A percentile compares a stretch with the other conserved stretches of the same genome.
These are phyloP conservation scores for Cryptoblepharus egeriae DNA, from an alignment of 2,797 vertebrate genomes.

Conservation along the genomic window DNA sequence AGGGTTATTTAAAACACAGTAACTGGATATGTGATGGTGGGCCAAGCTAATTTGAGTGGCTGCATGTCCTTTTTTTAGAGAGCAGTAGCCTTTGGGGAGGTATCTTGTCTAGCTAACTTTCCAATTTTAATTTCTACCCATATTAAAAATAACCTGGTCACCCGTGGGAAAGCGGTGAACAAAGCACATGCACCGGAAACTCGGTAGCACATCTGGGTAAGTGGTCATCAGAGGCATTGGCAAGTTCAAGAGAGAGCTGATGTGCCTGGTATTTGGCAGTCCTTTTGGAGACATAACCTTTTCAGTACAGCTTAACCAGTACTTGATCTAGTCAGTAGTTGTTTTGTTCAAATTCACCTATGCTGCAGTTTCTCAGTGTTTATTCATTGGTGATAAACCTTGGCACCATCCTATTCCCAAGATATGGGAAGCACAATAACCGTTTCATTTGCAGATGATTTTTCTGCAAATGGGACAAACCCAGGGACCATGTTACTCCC, in stretches of 20 bases:
- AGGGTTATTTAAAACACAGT: slow-evolving; percentile 45
- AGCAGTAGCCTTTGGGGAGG: slow-evolving; percentile 52
- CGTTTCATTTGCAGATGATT: background rate
- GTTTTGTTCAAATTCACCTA: background rate
- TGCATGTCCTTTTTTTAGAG: slow-evolving; percentile 46
- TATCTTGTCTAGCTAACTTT: slow-evolving; percentile 66
- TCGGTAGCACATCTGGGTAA: slow-evolving; percentile 8
- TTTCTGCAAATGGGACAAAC: too few species aligned
- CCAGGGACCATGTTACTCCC: too few species aligned
- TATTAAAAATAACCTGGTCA: slow-evolving; percentile 47
- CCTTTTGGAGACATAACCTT: background rate
- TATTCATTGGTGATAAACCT: background rate
- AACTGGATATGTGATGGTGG: slow-evolving; percentile 11
- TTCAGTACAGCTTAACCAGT: background rate
- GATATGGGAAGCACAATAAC: background rate
- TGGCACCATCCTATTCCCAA: background rate
- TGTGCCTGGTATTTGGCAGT: background rate
- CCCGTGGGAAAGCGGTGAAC: slow-evolving; percentile 23
- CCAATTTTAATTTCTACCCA: slow-evolving; percentile 66
- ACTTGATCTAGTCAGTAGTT: background rate
- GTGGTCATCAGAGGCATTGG: slow-evolving; percentile 6
- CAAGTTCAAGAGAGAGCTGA: background rate
- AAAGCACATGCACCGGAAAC: slow-evolving; percentile 6
- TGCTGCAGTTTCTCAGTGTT: background rate
- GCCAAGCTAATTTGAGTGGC: slow-evolving; percentile 48